Percentiles rank a stretch among this genome's conserved stretches.
Evolutionary conservation across 2,113 vertebrate species (phyloP).

Genomic region (Vimba vimba): DNA sequence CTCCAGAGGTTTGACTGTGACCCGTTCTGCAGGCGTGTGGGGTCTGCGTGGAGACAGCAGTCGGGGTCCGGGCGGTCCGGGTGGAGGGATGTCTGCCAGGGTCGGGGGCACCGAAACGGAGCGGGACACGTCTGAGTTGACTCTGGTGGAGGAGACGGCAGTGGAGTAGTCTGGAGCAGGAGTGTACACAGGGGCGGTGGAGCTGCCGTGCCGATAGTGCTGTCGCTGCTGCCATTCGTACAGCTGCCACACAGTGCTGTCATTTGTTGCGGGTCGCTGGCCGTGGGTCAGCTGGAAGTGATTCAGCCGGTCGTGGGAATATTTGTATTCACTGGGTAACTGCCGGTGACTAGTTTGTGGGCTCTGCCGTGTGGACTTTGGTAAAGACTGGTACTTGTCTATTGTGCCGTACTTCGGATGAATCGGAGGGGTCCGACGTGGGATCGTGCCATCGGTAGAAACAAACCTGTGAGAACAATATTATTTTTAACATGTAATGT

Average conservation of each 20-base stretch:
- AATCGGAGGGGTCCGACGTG: constrained; percentile 78
- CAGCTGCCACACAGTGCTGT: constrained; percentile 88
- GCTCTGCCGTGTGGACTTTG: constrained; percentile 83
- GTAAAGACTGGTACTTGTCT: constrained; percentile 88
- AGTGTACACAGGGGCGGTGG: constrained; percentile 85
- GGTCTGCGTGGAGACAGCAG: constrained; percentile 82
- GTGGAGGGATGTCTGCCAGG: constrained; percentile 86
- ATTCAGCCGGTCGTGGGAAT: constrained; percentile 92
- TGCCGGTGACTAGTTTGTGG: constrained; percentile 77
- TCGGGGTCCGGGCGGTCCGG: constrained; percentile 74
- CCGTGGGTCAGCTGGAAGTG: constrained; percentile 88
- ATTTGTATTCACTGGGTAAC: constrained; percentile 91
- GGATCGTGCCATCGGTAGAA: constrained; percentile 81
- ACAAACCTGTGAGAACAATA: not conserved
- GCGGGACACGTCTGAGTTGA: constrained; percentile 57
- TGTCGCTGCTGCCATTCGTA: constrained; percentile 98
- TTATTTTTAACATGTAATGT: not conserved
- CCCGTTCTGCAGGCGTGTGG: constrained; percentile 88
- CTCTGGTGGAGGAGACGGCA: constrained; percentile 74
- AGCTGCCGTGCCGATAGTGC: constrained; percentile 92
- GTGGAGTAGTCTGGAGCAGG: constrained; percentile 83
- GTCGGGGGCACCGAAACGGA: constrained; percentile 86
- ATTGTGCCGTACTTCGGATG: constrained; percentile 74
- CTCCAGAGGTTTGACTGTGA: constrained; percentile 84
- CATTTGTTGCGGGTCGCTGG: constrained; percentile 69